Base-by-base conservation (phyloP, 1,140 invertebrate species). In the Dolichoris vasculosae region DNA sequence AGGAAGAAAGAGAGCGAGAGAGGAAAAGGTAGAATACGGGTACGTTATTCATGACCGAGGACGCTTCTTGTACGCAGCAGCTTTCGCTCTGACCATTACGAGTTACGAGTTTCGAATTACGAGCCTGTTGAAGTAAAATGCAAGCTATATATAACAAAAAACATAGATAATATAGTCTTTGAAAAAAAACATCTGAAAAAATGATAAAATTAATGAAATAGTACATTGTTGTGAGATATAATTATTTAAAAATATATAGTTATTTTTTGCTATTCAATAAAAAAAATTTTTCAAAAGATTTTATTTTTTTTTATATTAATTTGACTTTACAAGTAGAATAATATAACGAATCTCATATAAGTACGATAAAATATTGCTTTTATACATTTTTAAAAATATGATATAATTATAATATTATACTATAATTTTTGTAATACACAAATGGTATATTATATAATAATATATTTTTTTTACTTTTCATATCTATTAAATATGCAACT, bases 21-120 rank as follows among this genome's bases (percentile, higher is more conserved):
- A n/a, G 71, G 2, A 46, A 78, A 35, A 30, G 26, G 75, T 0
- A 51, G 26, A 48, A 32, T 13, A 78, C 26, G 20, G 17, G 78
- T 0, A 67, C 30, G 32, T 67, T 67, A 67, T 67, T 67, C 63
- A 67, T 32, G 55, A 26, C 3, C 63, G 20, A 1, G 8, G 63
- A 67, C 13, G 40, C 1, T 26, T n/a, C 67, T 17, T 13, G 48
- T 38, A 51, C 40, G 20, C 67, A 30, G 67, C 32, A 75, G 20
- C 43, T 55, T 35, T 67, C 23, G 17, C 85, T 88, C 69, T 84
- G 85, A 67, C 86, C 87, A 88, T 89, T 88, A 89, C 87, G 84
- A 89, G 87, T 88, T 88, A 87, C 88, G 87, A 87, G 79, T 86
- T 86, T 86, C 81, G 77, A 88, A 89, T 89, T 88, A 88, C 83